A percentile compares a stretch with the other conserved stretches of the same genome.
Conservation (phyloP, 2,888 invertebrate genomes). For the Stenodema calcarata region DNA sequence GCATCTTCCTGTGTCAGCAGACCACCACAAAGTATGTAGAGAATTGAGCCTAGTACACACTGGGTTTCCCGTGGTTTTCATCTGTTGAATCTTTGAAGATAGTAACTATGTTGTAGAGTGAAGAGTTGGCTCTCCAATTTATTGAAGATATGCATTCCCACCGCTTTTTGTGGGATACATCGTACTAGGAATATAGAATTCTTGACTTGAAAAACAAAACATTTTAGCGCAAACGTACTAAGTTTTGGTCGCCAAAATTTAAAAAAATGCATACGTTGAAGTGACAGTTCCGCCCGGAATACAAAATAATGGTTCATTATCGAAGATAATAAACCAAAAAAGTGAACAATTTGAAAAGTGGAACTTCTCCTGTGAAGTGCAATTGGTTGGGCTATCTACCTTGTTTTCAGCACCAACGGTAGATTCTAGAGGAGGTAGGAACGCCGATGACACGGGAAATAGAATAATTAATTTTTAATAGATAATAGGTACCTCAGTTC, state of each 20-base stretch:
- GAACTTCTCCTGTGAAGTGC: not conserved
- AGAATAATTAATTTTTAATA: not conserved
- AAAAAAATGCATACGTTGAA: conserved; percentile 14
- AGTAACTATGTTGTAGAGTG: not conserved
- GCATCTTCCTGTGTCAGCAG: too few species aligned
- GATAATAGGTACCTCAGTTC: not conserved
- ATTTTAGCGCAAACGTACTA: not conserved
- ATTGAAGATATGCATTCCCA: not conserved
- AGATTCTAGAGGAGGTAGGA: not conserved
- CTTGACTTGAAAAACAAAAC: not conserved
- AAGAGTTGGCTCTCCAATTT: not conserved
- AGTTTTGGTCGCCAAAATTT: not conserved
- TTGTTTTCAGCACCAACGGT: not conserved
- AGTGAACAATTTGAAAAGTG: not conserved
- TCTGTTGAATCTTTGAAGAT: too few species aligned
- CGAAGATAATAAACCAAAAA: too few species aligned
- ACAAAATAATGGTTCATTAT: too few species aligned
- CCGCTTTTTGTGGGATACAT: not conserved
- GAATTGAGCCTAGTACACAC: too few species aligned
- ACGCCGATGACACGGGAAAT: not conserved
- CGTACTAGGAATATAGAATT: not conserved
- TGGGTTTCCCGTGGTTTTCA: too few species aligned
- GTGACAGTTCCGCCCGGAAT: not conserved
- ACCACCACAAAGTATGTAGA: too few species aligned
- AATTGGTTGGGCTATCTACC: not conserved